Conservation (phyloP, 2,888 invertebrate species). For the Parochlus steinenii region DNA sequence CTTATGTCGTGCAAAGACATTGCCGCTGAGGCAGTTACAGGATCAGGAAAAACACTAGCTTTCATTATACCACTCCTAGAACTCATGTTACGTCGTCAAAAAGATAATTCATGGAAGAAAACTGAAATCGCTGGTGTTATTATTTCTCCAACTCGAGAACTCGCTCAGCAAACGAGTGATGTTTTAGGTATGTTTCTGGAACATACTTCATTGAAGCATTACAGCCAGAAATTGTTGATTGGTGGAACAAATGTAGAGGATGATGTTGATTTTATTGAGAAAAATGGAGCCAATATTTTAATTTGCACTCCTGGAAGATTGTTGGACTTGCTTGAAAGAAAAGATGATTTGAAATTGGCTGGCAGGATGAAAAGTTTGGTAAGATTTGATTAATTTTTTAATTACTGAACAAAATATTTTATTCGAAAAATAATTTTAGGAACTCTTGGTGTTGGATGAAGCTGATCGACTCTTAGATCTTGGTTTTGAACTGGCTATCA, state of each 20-base stretch:
- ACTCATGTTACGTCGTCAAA: constrained; percentile 48
- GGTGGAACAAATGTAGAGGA: constrained; percentile 71
- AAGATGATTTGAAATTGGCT: constrained; percentile 50
- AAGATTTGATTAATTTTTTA: constrained; percentile 18
- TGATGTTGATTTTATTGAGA: constrained; percentile 49
- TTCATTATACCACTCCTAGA: constrained; percentile 87
- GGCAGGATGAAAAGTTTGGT: constrained; percentile 63
- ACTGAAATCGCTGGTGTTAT: constrained; percentile 76
- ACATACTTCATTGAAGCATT: constrained; percentile 32
- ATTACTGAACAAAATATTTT: constrained; percentile 3
- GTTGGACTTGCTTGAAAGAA: constrained; percentile 64
- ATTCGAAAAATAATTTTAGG: constrained; percentile 34
- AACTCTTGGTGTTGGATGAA: constrained; percentile 88
- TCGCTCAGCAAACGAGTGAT: constrained; percentile 76
- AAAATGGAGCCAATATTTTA: constrained; percentile 64
- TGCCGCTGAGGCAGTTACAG: constrained; percentile 95
- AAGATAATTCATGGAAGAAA: constrained; percentile 44
- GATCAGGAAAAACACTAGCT: constrained; percentile 94
- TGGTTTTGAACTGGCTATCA: constrained; percentile 73
- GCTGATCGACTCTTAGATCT: constrained; percentile 88
- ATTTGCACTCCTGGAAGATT: constrained; percentile 91
- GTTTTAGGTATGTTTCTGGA: constrained; percentile 37
- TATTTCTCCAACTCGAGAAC: constrained; percentile 88
- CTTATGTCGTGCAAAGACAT: constrained; percentile 87
- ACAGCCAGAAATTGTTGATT: constrained; percentile 47